Evolutionary conservation across 1,140 invertebrate genomes (phyloP).

Genomic region (Maconellicoccus hirsutus): DNA sequence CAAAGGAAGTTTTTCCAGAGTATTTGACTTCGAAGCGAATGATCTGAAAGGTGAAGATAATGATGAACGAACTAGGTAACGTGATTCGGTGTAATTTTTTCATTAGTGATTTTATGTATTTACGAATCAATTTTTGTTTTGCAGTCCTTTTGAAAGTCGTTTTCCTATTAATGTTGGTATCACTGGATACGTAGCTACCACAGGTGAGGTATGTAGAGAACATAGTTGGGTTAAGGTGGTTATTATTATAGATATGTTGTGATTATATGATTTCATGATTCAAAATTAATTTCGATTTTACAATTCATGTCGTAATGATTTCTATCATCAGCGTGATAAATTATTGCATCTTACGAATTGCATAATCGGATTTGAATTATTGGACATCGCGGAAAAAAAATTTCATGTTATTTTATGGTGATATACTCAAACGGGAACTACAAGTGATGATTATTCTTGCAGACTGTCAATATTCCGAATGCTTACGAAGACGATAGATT

Average conservation of each 20-base stretch:
- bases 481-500: slow-evolving; percentile 87
- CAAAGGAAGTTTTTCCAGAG: slow-evolving; percentile 76
- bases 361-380: no score
- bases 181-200: slow-evolving; percentile 90
- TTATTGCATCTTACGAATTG: no score
- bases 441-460: slow-evolving; percentile 27
- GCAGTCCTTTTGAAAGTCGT: slow-evolving; percentile 71
- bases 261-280: no score
- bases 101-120: no score
- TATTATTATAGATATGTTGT: slow-evolving; percentile 1
- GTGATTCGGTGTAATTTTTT: no score
- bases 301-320: no score
- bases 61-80: slow-evolving; percentile 60
- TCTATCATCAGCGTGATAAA: no score
- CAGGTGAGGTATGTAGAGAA: slow-evolving; percentile 63
- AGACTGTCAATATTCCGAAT: slow-evolving; percentile 79
- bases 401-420: no score
- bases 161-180: slow-evolving; percentile 96
- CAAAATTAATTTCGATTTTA: no score
- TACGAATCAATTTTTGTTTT: no score
- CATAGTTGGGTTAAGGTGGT: slow-evolving; percentile 12
- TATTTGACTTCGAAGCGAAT: slow-evolving; percentile 80
- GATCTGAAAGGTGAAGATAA: slow-evolving; percentile 61
- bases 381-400: no score
- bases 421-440: no score